Evolutionary conservation across 1,140 invertebrate species (phyloP).

Genomic region (Philopotamus ludificatus): DNA sequence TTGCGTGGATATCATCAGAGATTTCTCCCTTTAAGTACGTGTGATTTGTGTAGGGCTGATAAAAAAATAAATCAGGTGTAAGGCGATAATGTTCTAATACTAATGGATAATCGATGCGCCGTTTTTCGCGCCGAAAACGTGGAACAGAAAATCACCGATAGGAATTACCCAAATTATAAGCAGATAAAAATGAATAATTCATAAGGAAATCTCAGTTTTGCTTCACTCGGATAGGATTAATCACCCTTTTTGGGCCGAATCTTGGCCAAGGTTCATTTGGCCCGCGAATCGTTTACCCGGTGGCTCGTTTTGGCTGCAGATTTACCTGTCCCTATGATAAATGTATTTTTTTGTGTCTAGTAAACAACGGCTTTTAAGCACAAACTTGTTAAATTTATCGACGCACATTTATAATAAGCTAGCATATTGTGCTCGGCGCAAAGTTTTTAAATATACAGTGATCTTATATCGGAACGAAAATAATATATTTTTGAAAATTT

Average conservation of each 20-base stretch:
- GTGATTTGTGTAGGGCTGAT: too few species aligned
- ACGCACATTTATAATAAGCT: background rate
- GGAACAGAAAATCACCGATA: background rate
- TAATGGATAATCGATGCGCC: background rate
- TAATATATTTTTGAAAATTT: too few species aligned
- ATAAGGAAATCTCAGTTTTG: background rate
- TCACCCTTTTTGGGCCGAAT: background rate
- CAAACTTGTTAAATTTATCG: background rate
- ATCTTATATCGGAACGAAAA: too few species aligned
- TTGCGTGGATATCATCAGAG: too few species aligned
- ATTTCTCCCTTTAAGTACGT: too few species aligned
- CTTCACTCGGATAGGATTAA: background rate
- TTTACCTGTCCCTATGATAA: background rate
- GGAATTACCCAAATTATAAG: background rate
- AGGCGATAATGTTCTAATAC: background rate
- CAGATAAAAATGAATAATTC: background rate
- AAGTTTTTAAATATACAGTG: too few species aligned
- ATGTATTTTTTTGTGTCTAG: background rate
- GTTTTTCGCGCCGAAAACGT: background rate
- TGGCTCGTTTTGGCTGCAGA: background rate
- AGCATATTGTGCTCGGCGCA: too few species aligned
- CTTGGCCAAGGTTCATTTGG: background rate
- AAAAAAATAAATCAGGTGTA: background rate
- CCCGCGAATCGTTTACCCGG: background rate
- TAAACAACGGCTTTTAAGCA: background rate